Conservation (phyloP, 2,113 vertebrate genomes). For the Regulus satrapa region DNA sequence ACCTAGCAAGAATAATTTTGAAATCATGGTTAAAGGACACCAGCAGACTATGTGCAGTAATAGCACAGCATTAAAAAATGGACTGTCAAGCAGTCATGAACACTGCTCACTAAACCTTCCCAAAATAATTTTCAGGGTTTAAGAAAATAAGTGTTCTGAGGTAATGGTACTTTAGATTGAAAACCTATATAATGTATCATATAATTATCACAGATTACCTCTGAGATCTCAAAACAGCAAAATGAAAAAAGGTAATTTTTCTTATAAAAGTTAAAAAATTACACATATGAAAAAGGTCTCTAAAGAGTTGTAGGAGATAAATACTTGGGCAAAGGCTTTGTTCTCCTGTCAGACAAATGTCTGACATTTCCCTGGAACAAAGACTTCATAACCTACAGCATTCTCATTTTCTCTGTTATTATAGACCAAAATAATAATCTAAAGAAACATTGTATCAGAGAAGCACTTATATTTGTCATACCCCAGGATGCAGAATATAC, state of each 20-base stretch:
- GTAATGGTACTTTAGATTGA: background rate
- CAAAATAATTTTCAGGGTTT: background rate
- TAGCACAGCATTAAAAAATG: background rate
- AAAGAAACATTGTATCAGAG: background rate
- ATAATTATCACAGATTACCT: background rate
- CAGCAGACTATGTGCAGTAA: background rate
- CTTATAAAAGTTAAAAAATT: background rate
- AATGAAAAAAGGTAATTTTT: background rate
- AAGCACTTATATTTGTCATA: background rate
- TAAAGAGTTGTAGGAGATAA: background rate
- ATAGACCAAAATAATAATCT: conserved; percentile 25
- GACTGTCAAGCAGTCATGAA: background rate
- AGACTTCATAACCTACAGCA: conserved; percentile 6
- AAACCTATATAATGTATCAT: background rate
- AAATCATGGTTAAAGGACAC: background rate
- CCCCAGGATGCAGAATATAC: background rate
- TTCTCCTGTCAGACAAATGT: conserved; percentile 27
- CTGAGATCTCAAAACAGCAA: background rate
- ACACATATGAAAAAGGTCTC: background rate
- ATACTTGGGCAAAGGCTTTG: conserved; percentile 15
- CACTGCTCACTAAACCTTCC: background rate
- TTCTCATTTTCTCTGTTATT: background rate
- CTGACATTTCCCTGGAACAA: conserved; percentile 5
- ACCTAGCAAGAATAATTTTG: background rate
- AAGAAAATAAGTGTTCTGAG: background rate